Evolutionary conservation across 2,113 vertebrate genomes (phyloP).

Genomic region (Microcebus ravelobensis): DNA sequence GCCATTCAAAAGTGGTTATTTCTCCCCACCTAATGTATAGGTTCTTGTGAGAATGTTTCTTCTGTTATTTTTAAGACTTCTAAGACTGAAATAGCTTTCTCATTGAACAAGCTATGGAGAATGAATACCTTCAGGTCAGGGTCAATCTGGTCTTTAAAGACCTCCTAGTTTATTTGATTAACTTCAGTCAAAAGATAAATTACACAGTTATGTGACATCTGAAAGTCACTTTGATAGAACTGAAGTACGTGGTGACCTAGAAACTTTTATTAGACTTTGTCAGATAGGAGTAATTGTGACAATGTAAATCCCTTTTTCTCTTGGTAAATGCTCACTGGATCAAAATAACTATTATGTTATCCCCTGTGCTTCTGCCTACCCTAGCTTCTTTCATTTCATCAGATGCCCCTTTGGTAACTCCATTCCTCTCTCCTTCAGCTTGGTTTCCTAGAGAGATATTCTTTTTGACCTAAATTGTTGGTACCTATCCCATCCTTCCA

Average conservation of each 20-base stretch:
- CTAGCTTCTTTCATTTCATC: neutral
- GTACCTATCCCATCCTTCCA: neutral
- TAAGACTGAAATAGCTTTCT: constrained; percentile 60
- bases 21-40: constrained; percentile 37
- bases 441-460: neutral
- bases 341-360: constrained; percentile 41
- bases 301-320: constrained; percentile 34
- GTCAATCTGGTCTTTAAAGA: constrained; percentile 64
- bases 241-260: constrained; percentile 53
- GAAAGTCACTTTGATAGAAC: constrained; percentile 66
- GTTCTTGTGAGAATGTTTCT: constrained; percentile 44
- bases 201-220: constrained; percentile 64
- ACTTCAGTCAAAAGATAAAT: constrained; percentile 58
- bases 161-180: constrained; percentile 70
- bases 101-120: constrained; percentile 33
- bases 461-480: neutral
- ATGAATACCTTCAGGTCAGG: constrained; percentile 61
- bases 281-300: constrained; percentile 32
- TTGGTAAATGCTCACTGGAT: neutral
- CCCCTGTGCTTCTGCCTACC: neutral
- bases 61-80: constrained; percentile 68
- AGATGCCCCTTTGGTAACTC: neutral
- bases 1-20: constrained; percentile 58
- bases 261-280: constrained; percentile 73
- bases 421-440: neutral